phyloP scores from a whole-genome alignment of 2,113 vertebrate genomes.

The Serilophus lunatus region DNA sequence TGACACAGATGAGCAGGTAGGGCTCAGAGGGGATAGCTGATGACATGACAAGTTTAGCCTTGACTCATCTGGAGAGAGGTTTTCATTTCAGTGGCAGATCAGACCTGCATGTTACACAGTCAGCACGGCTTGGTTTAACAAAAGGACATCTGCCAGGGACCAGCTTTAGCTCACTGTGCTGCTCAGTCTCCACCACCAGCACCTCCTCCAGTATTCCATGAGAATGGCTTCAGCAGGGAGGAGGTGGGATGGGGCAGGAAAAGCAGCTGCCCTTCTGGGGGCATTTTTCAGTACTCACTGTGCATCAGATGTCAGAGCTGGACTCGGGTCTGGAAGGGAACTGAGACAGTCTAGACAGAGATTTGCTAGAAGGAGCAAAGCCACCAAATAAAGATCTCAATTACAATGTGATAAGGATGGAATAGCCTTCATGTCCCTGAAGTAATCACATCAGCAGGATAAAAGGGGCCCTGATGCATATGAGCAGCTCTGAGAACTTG shows the following conservation, averaged over 20 bases:
- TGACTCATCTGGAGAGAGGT: constrained; percentile 22
- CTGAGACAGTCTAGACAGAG: not conserved
- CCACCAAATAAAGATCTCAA: not conserved
- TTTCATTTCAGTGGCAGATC: not conserved
- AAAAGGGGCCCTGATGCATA: not conserved
- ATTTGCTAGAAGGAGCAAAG: constrained; percentile 8
- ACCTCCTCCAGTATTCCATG: not conserved
- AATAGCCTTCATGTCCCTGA: not conserved
- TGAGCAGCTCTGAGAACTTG: not conserved
- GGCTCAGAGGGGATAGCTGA: not conserved
- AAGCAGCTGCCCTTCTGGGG: not conserved
- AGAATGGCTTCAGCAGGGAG: fast-evolving
- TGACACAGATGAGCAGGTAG: constrained; percentile 42
- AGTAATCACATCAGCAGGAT: constrained; percentile 11
- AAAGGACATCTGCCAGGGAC: not conserved
- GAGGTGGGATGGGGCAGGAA: not conserved
- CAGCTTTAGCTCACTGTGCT: not conserved
- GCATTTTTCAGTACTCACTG: not conserved
- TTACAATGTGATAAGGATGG: not conserved
- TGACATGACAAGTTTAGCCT: not conserved
- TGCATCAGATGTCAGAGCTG: not conserved
- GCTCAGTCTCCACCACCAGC: not conserved
- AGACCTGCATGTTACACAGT: not conserved
- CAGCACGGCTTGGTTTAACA: not conserved
- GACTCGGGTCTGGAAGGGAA: not conserved